Evolutionary conservation across 30 jellyfish, hydroid and myxozoan genomes (phyloP).

Genomic region (Phacellophora camtschatica): DNA sequence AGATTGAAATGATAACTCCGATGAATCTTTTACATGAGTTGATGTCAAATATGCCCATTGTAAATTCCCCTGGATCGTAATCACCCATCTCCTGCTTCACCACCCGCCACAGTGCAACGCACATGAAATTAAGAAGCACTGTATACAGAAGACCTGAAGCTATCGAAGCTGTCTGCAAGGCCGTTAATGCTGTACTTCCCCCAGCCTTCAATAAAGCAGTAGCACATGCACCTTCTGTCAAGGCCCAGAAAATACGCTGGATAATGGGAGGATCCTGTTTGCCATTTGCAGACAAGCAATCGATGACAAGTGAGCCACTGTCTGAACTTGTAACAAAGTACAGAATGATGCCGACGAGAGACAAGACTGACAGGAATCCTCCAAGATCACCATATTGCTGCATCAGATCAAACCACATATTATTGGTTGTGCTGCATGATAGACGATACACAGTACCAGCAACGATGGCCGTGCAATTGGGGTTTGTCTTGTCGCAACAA

Average conservation of each 20-base stretch:
- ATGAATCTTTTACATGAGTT: constrained; percentile 9
- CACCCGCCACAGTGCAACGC: constrained; percentile 96
- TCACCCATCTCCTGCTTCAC: constrained; percentile 89
- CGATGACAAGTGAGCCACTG: constrained; percentile 93
- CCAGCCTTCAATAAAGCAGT: constrained; percentile 90
- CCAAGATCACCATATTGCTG: constrained; percentile 84
- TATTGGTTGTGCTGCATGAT: constrained; percentile 76
- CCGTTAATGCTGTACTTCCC: constrained; percentile 73
- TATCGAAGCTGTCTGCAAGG: constrained; percentile 84
- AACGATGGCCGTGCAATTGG: constrained; percentile 39
- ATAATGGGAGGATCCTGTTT: constrained; percentile 88
- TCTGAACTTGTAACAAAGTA: constrained; percentile 91
- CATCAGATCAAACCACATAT: constrained; percentile 89
- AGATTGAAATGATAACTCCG: constrained; percentile 44
- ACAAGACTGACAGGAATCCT: constrained; percentile 64
- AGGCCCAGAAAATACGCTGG: constrained; percentile 95
- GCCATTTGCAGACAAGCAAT: constrained; percentile 93
- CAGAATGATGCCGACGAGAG: constrained; percentile 80
- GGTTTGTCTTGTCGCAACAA: no score
- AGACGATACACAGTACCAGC: constrained; percentile 40
- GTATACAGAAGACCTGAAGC: constrained; percentile 90
- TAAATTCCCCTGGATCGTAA: constrained; percentile 60
- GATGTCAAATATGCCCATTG: constrained; percentile 54
- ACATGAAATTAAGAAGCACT: constrained; percentile 76
- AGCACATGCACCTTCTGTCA: constrained; percentile 97